Percentiles rank a stretch among this genome's conserved stretches.
Conservation (phyloP, 2,797 vertebrate species). For the Chelon labrosus region DNA sequence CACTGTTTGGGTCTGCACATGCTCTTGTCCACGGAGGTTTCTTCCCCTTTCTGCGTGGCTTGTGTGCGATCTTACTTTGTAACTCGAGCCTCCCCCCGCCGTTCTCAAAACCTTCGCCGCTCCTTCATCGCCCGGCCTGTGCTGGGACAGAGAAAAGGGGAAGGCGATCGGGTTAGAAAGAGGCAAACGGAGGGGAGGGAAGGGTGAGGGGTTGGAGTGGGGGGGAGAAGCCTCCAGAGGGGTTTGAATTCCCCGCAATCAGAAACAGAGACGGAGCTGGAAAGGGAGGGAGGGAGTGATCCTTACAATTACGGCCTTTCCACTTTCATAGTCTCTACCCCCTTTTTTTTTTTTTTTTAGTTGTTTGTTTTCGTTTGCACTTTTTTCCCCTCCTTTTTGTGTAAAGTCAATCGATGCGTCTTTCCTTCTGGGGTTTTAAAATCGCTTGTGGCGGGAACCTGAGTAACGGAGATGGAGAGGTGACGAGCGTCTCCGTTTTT, state of each 20-base stretch:
- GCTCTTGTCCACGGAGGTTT: not conserved
- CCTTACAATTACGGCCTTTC: conserved; percentile 42
- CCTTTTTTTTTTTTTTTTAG: not conserved
- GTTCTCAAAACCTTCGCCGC: conserved; percentile 11
- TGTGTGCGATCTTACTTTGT: conserved; percentile 7
- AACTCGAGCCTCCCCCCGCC: not conserved
- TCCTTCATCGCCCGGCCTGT: conserved; percentile 11
- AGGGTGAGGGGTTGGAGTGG: not conserved
- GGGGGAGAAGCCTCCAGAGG: conserved; percentile 37
- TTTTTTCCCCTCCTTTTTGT: conserved; percentile 36
- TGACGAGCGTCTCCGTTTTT: conserved; percentile 37
- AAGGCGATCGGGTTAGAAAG: not conserved
- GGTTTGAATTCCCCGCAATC: conserved; percentile 54
- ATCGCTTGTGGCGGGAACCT: not conserved
- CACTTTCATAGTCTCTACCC: conserved; percentile 3
- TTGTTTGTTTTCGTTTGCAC: conserved; percentile 51
- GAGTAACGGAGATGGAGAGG: conserved; percentile 3
- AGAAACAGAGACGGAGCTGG: conserved; percentile 25
- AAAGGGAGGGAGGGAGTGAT: conserved; percentile 19
- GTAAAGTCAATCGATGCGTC: conserved; percentile 47
- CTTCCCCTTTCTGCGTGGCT: not conserved
- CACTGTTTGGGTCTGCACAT: not conserved
- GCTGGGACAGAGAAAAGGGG: conserved; percentile 6
- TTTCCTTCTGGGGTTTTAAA: conserved; percentile 25
- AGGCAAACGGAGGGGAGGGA: conserved; percentile 7